Percentiles rank a stretch among this genome's conserved stretches.
These are phyloP conservation scores for Trachelus stipa DNA, from an alignment of 2,888 invertebrate genomes.

Conservation along the genomic window DNA sequence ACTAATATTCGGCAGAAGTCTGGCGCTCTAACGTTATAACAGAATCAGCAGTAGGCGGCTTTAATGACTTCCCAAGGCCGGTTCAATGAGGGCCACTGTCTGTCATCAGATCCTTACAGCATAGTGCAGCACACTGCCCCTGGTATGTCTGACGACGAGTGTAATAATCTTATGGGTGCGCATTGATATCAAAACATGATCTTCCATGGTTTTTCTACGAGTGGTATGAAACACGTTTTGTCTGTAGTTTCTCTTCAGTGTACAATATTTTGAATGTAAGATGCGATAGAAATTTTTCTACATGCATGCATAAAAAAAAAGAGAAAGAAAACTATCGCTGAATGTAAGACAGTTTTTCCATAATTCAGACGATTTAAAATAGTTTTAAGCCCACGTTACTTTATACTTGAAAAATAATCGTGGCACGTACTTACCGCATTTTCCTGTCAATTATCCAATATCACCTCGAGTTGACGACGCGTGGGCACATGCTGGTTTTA, in stretches of 20 bases:
- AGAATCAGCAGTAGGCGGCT: constrained; percentile 42
- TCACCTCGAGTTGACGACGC: constrained; percentile 23
- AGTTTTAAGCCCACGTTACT: neutral
- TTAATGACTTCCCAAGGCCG: constrained; percentile 56
- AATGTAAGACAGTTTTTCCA: neutral
- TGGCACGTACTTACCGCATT: constrained; percentile 12
- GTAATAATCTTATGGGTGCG: neutral
- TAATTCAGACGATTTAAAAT: neutral
- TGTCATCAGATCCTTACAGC: constrained; percentile 38
- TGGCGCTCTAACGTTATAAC: neutral
- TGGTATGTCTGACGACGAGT: neutral
- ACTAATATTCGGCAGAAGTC: neutral
- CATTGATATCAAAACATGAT: neutral
- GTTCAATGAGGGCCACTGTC: constrained; percentile 59
- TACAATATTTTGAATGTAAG: neutral
- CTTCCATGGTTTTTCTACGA: neutral
- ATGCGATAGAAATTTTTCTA: neutral
- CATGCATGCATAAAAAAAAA: neutral
- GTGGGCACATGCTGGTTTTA: constrained; percentile 36
- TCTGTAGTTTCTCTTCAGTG: neutral
- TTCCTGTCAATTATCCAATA: constrained; percentile 58
- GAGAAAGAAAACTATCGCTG: neutral
- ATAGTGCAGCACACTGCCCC: constrained; percentile 1
- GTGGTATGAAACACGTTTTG: neutral
- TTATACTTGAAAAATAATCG: neutral